Evolutionary conservation across 2,113 vertebrate genomes (phyloP).

Genomic region (Semnornis frantzii): DNA sequence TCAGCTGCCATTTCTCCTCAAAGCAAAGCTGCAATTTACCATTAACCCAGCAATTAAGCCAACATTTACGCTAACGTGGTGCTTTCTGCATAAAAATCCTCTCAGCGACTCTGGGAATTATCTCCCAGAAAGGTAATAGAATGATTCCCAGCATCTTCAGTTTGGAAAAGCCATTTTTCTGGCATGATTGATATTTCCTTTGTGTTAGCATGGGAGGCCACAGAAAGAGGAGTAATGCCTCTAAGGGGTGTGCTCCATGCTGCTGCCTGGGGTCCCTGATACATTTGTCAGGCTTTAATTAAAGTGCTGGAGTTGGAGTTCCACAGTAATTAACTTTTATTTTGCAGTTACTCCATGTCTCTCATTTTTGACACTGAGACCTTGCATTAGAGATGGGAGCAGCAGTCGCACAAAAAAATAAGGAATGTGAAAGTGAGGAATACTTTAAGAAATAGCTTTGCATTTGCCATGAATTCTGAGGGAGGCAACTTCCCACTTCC

Average conservation of each 20-base stretch:
- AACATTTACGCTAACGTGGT: conserved; percentile 29
- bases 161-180: conserved; percentile 53
- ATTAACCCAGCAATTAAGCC: conserved; percentile 63
- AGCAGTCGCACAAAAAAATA: background rate
- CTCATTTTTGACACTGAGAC: conserved; percentile 49
- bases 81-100: conserved; percentile 42
- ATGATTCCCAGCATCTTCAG: conserved; percentile 58
- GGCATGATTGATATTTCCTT: conserved; percentile 56
- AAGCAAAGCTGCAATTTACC: conserved; percentile 56
- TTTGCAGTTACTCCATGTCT: conserved; percentile 41
- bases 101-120: conserved; percentile 39
- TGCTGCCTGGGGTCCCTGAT: conserved; percentile 38
- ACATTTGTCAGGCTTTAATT: conserved; percentile 70
- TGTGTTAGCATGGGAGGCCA: conserved; percentile 55
- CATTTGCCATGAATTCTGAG: background rate
- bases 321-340: conserved; percentile 69
- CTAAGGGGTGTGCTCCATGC: conserved; percentile 29
- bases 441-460: background rate
- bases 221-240: conserved; percentile 61
- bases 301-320: conserved; percentile 51
- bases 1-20: conserved; percentile 39
- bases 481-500: background rate
- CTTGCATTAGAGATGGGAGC: conserved; percentile 3
- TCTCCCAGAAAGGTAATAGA: conserved; percentile 31
- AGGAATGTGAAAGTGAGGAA: background rate